phyloP scores from a whole-genome alignment of 2,888 invertebrate species.

The Acronicta leporina region DNA sequence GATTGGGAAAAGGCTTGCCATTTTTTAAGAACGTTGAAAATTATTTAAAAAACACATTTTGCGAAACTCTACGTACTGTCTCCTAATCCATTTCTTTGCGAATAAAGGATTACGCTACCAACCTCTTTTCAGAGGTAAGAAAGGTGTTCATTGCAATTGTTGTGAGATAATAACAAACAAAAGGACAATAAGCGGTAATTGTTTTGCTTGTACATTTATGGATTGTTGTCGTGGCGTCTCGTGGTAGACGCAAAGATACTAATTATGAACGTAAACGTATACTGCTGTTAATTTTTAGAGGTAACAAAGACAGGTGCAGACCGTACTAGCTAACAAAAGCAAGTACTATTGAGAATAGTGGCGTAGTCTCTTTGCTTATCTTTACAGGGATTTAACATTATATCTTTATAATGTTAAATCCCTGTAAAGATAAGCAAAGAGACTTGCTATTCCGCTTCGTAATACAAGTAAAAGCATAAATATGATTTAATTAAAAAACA shows the following conservation, averaged over 20 bases:
- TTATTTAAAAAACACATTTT: slow-evolving; percentile 44
- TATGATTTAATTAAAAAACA: no score
- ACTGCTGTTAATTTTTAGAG: slow-evolving; percentile 55
- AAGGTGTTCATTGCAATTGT: slow-evolving; percentile 49
- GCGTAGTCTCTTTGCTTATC: no score
- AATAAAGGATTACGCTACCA: slow-evolving; percentile 68
- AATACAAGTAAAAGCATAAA: no score
- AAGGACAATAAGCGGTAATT: slow-evolving; percentile 71
- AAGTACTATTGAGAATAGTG: slow-evolving; percentile 13
- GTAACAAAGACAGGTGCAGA: slow-evolving; percentile 50
- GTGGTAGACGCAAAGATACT: slow-evolving; percentile 65
- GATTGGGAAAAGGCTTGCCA: slow-evolving; percentile 19
- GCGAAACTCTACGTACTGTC: slow-evolving; percentile 12
- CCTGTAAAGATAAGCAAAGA: background rate
- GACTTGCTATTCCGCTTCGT: no score
- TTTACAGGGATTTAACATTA: no score
- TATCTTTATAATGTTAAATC: slow-evolving; percentile 7
- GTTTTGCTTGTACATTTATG: slow-evolving; percentile 64
- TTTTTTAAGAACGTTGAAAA: slow-evolving; percentile 26
- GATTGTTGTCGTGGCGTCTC: slow-evolving; percentile 58
- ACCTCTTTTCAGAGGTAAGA: slow-evolving; percentile 57
- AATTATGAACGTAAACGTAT: slow-evolving; percentile 62
- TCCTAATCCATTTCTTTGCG: slow-evolving; percentile 69
- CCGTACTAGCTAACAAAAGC: slow-evolving; percentile 34
- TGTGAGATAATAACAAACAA: slow-evolving; percentile 69